phyloP scores from a whole-genome alignment of 2,113 vertebrate genomes.

The Hassar affinis region DNA sequence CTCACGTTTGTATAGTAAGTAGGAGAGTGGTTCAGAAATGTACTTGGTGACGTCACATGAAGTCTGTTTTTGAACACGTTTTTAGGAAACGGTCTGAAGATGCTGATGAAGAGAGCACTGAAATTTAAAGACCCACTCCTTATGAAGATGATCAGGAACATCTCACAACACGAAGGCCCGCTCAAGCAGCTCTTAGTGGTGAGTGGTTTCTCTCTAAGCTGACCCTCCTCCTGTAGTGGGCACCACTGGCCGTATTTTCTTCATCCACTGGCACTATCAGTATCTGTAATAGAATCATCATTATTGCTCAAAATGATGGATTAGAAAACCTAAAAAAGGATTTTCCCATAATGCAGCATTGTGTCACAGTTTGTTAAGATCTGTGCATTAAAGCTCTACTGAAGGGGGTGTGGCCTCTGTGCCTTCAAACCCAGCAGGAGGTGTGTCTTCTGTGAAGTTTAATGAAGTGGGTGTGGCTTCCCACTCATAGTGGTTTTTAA shows the following conservation, averaged over 20 bases:
- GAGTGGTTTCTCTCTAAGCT: conserved; percentile 51
- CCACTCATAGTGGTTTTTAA: neutral
- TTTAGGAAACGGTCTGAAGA: conserved; percentile 85
- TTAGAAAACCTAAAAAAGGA: neutral
- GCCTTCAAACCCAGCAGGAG: neutral
- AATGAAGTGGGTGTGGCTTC: neutral
- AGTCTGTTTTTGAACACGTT: neutral
- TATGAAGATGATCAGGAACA: conserved; percentile 97
- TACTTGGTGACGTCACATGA: neutral
- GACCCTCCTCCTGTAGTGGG: neutral
- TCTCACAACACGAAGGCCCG: conserved; percentile 86
- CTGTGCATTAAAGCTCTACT: neutral
- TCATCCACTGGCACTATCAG: too few species aligned
- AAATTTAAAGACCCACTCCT: conserved; percentile 87
- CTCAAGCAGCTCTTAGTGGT: conserved; percentile 91
- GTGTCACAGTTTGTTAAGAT: neutral
- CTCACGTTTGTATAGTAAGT: too few species aligned
- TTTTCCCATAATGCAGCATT: neutral
- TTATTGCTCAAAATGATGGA: neutral
- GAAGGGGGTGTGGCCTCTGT: neutral
- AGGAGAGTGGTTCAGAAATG: too few species aligned
- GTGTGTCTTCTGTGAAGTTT: neutral
- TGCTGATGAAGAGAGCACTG: conserved; percentile 87
- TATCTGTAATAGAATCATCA: neutral
- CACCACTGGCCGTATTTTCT: neutral